Evolutionary conservation across 2,113 vertebrate genomes (phyloP).

Genomic region (Carlito syrichta): DNA sequence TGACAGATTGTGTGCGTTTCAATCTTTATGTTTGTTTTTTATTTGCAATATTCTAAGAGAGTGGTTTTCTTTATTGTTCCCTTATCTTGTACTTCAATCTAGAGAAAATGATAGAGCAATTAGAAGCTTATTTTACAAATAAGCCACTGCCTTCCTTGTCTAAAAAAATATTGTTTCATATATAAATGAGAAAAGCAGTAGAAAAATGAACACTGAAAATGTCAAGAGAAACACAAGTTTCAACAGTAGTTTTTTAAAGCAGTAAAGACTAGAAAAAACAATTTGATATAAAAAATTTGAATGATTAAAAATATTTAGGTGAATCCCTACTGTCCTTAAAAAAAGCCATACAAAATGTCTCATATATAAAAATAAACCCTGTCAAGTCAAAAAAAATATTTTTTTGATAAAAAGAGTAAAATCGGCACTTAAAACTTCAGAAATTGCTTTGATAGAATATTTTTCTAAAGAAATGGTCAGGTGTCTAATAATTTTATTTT

Average conservation of each 20-base stretch:
- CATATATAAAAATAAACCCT: slow-evolving; percentile 13
- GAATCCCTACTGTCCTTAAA: not conserved
- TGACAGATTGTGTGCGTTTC: not conserved
- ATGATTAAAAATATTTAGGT: slow-evolving; percentile 1
- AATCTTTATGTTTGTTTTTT: not conserved
- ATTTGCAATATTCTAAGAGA: not conserved
- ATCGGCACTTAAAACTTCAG: not conserved
- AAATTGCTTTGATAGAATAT: not conserved
- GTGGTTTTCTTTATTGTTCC: slow-evolving; percentile 5
- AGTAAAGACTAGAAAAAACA: not conserved
- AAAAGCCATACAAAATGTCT: not conserved
- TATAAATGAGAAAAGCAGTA: not conserved
- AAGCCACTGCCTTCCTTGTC: not conserved
- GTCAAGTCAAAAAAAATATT: not conserved
- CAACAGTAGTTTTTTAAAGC: not conserved
- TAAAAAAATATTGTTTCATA: not conserved
- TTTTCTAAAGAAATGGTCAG: not conserved
- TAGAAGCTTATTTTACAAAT: slow-evolving; percentile 34
- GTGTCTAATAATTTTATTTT: not conserved
- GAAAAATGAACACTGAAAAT: slow-evolving; percentile 26
- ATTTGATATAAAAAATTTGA: slow-evolving; percentile 5
- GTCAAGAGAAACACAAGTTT: not conserved
- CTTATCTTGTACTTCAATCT: slow-evolving; percentile 40
- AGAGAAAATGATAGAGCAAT: slow-evolving; percentile 34
- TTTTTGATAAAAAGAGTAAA: slow-evolving; percentile 22